Evolutionary conservation across 2,888 invertebrate genomes (phyloP).

Genomic region (Acanthosepion esculentum): DNA sequence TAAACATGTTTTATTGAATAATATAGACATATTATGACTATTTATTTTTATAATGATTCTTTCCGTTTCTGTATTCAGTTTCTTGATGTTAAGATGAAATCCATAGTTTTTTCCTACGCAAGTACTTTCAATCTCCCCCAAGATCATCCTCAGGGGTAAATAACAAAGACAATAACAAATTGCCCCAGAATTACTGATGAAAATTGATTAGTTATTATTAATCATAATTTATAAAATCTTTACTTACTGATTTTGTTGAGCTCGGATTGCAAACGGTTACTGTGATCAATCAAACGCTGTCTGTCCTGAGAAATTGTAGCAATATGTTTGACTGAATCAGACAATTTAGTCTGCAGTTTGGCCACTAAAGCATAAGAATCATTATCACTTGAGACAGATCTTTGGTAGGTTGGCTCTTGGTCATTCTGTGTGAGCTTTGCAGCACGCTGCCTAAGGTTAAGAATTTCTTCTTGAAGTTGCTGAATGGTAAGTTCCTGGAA

Average conservation of each 20-base stretch:
- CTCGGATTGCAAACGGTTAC: conserved; percentile 72
- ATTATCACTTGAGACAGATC: not conserved
- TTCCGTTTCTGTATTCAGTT: no score
- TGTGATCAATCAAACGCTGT: conserved; percentile 73
- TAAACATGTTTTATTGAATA: no score
- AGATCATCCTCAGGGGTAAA: no score
- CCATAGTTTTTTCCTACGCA: no score
- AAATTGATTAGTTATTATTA: not conserved
- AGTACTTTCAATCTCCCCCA: no score
- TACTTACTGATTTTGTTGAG: conserved; percentile 63
- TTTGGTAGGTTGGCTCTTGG: conserved; percentile 47
- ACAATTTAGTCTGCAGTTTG: conserved; percentile 62
- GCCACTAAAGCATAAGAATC: not conserved
- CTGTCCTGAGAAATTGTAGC: conserved; percentile 71
- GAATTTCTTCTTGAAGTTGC: conserved; percentile 73
- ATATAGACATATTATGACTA: no score
- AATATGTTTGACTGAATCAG: conserved; percentile 70
- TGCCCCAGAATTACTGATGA: conserved; percentile 52
- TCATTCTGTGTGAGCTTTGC: conserved; percentile 50
- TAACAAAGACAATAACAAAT: no score
- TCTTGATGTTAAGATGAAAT: no score
- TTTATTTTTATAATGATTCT: no score
- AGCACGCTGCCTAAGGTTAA: conserved; percentile 59
- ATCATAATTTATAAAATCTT: not conserved
- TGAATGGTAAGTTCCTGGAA: conserved; percentile 73